Percentiles rank a stretch among this genome's conserved stretches.
Conservation (phyloP, 2,797 vertebrate genomes). For the Gobio occitaniae region DNA sequence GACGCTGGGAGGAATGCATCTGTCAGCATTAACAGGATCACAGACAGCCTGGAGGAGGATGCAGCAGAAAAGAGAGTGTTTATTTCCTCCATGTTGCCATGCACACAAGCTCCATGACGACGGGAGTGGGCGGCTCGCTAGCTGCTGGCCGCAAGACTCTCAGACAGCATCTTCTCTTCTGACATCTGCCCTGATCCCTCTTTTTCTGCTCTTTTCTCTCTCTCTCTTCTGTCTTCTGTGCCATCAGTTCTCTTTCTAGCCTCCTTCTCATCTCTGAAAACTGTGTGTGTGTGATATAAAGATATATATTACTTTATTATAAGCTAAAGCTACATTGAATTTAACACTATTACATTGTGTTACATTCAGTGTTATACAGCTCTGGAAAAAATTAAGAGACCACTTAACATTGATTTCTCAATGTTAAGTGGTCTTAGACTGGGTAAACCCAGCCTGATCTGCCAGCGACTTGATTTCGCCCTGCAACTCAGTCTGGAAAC, state of each 20-base stretch:
- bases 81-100: slow-evolving; percentile 57
- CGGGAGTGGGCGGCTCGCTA: slow-evolving; percentile 53
- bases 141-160: slow-evolving; percentile 58
- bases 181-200: slow-evolving; percentile 29
- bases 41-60: slow-evolving; percentile 55
- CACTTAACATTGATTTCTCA: too few relatives aligned
- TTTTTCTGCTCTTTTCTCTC: slow-evolving; percentile 24
- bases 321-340: too few relatives aligned
- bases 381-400: too few relatives aligned
- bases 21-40: slow-evolving; percentile 58
- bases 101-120: slow-evolving; percentile 54
- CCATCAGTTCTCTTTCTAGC: neutral
- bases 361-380: too few relatives aligned
- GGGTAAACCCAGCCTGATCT: too few relatives aligned
- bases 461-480: too few relatives aligned
- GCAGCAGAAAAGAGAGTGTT: slow-evolving; percentile 54
- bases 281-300: neutral
- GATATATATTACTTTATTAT: too few relatives aligned
- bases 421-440: too few relatives aligned
- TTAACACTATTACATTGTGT: too few relatives aligned
- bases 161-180: slow-evolving; percentile 64
- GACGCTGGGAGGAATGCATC: slow-evolving; percentile 49
- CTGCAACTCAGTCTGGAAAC: too few relatives aligned
- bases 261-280: neutral
- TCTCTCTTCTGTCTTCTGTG: slow-evolving; percentile 23